Base-by-base conservation (phyloP, 2,113 vertebrate genomes). In the Hypocryptadius cinnamomeus region DNA sequence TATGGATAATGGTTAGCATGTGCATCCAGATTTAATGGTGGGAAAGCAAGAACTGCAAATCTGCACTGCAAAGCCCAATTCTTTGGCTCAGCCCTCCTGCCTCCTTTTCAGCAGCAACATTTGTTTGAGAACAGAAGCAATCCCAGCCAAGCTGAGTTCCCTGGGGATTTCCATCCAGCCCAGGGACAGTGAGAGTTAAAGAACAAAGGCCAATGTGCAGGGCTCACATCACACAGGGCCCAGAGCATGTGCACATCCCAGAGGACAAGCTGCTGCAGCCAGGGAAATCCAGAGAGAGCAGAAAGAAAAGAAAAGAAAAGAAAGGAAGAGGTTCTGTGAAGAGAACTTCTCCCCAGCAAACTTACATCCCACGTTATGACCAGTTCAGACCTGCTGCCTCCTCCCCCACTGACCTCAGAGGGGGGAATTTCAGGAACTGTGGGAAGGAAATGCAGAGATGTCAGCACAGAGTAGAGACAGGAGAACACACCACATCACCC, bases 351-450 rank as follows among this genome's bases (percentile, higher is more conserved):
- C 47, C 25, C 69, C 64, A 85, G 39, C 89, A 40, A 40, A 99
- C 99, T 99, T 98, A 99, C 99, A 97, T 99, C 99, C 99, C 99
- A 99, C 66, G 98, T 99, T 96, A 99, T 99, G 96, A 99, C 99
- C 96, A 99, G 98, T 97, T 99, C 99, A 81, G 99, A 99, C 89
- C 98, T 98, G 96, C 98, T 99, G 95, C 99, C 99, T 78, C 99
- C 99, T 96, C 99, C 99, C 91, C 99, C 99, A 91, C 98, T 98
- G 86, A 99, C 98, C 96, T 99, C 99, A 68, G 98, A 98, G 48
- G 99, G 99, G 89, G 99, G 98, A 80, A 98, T 98, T 96, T 99
- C 99, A 2, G 99, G 99, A 97, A 97, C 99, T 99, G 96, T 66
- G 92, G 87, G 71, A 94, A 94, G 96, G 82, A 96, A 94, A 94